These are phyloP conservation scores for Mormyrus hasselquistii DNA, from an alignment of 2,797 vertebrate species.

Conservation along the genomic window DNA sequence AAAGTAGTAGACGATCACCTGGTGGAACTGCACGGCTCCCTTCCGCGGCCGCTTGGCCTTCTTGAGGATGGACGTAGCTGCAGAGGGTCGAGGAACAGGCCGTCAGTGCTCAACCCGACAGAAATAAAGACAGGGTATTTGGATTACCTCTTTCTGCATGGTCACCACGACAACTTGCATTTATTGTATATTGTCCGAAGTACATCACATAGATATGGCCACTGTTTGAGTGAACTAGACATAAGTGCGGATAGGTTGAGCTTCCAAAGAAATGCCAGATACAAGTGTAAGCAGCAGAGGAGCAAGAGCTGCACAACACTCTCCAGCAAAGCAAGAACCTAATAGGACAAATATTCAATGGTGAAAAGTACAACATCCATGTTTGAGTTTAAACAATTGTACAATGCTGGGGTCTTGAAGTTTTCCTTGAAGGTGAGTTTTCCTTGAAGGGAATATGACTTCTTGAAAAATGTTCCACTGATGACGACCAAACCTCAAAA, in stretches of 20 bases:
- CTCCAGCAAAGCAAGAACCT: not conserved
- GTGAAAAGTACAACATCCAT: not conserved
- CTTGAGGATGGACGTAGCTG: slow-evolving; percentile 88
- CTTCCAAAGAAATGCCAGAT: not conserved
- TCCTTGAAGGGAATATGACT: not conserved
- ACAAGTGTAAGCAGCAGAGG: not conserved
- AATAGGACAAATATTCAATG: not conserved
- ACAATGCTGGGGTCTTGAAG: not conserved
- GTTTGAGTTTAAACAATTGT: no score
- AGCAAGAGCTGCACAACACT: not conserved
- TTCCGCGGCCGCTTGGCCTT: slow-evolving; percentile 70
- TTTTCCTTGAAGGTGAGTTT: not conserved
- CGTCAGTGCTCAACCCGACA: not conserved
- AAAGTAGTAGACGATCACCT: slow-evolving; percentile 93
- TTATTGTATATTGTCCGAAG: not conserved
- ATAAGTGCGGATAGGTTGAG: not conserved
- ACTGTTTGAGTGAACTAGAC: not conserved
- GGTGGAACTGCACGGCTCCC: slow-evolving; percentile 82
- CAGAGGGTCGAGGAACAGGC: slow-evolving; percentile 17
- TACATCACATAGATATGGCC: not conserved
- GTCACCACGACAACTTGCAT: not conserved
- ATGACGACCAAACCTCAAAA: slow-evolving; percentile 19
- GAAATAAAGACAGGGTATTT: not conserved
- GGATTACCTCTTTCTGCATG: not conserved
- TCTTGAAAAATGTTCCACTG: slow-evolving; percentile 22